These are phyloP conservation scores for Tipula unca DNA, from an alignment of 2,888 invertebrate species.

Conservation along the genomic window DNA sequence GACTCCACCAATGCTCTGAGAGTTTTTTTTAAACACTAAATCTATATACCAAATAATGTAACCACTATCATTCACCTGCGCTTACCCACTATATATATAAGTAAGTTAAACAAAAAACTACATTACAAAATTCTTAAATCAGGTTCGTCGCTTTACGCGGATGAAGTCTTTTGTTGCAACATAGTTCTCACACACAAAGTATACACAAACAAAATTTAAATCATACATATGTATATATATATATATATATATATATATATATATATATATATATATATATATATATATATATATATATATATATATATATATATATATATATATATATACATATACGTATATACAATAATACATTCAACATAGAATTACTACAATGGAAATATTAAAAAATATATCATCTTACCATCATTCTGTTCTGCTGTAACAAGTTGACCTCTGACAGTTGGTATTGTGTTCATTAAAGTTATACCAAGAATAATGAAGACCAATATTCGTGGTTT, in stretches of 20 bases:
- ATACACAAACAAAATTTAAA: background rate
- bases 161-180: constrained; percentile 9
- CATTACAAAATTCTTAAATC: background rate
- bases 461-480: background rate
- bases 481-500: background rate
- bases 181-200: background rate
- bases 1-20: too few relatives aligned
- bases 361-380: background rate
- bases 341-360: too few relatives aligned
- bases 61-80: background rate
- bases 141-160: background rate
- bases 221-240: background rate
- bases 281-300: too few relatives aligned
- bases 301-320: too few relatives aligned
- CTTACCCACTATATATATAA: background rate
- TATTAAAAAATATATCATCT: background rate
- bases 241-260: too few relatives aligned
- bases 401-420: constrained; percentile 18
- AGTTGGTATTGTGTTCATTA: background rate
- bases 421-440: constrained; percentile 15
- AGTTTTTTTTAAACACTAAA: too few relatives aligned
- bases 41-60: background rate
- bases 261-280: too few relatives aligned
- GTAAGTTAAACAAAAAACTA: background rate
- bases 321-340: too few relatives aligned